Evolutionary conservation across 2,888 invertebrate genomes (phyloP), one percentile per base, ranked within the genome.

Genomic region (Nipponacmea schrenckii): DNA sequence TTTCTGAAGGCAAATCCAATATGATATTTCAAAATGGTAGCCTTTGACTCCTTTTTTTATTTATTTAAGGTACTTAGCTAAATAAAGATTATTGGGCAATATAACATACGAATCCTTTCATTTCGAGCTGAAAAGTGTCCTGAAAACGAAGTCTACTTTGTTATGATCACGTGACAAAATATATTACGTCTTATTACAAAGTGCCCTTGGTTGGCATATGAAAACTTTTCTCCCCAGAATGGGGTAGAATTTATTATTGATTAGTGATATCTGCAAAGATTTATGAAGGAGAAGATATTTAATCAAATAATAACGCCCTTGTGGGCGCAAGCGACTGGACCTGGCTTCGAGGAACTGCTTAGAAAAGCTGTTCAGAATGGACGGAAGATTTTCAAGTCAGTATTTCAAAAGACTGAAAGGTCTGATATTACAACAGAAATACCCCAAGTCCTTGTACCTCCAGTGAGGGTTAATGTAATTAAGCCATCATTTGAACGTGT

Each of bases 301-400:
- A 24, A 69, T 15, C 70, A 68, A 56, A 46, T 71, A n/a, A 68
- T 44, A 63, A 56, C 71, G 71, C 74, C 74, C 62, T 70, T 74
- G 68, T 74, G 74, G 74, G 72, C 72, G 39, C 72, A 72, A 39
- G 68, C 72, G 67, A 68, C 68, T 48, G 68, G 63, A 20, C 64
- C 45, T 64, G 65, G 67, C 64, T 69, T 69, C 31, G 46, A 64
- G 24, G 20, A n/a, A 17, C 31, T 27, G 15, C 12, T 50, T 26
- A 44, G 48, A 31, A 69, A 69, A n/a, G 48, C 69, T 31, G 39
- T 67, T n/a, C 67, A 70, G 62, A 26, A 72, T 46, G 74, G 71
- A 45, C 68, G 72, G 39, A 45, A 68, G 62, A 50, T 70, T 27
- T 66, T 69, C 45, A 62, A 71, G 20, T 45, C 64, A 26, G 64